These are phyloP conservation scores for Triops cancriformis DNA, from an alignment of 1,140 invertebrate genomes.

Conservation along the genomic window DNA sequence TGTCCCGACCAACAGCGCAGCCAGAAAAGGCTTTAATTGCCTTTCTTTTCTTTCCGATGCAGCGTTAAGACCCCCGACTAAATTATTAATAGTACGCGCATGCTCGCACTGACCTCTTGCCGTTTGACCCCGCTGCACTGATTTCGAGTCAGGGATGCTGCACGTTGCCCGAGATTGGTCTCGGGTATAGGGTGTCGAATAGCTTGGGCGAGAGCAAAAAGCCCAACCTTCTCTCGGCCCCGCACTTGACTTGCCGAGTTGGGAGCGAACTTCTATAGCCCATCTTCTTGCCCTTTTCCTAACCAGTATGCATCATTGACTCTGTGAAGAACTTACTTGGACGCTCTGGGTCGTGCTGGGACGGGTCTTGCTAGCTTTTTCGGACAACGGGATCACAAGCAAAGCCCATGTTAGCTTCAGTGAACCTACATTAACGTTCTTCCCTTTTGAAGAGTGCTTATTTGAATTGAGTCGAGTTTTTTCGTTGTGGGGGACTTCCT, in stretches of 20 bases:
- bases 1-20: not conserved
- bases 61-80: not conserved
- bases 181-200: slow-evolving; percentile 7
- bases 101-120: slow-evolving; percentile 2
- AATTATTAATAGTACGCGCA: slow-evolving; percentile 14
- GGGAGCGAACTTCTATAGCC: not conserved
- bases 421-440: not conserved
- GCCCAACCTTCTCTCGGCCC: not conserved
- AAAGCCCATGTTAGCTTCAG: too few relatives aligned
- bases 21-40: not conserved
- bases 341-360: not conserved
- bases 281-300: not conserved
- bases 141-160: slow-evolving; percentile 8
- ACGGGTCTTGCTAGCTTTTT: too few relatives aligned
- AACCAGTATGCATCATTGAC: slow-evolving; percentile 13
- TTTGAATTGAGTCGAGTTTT: not conserved
- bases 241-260: not conserved
- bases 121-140: slow-evolving; percentile 1
- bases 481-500: not conserved
- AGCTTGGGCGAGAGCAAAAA: not conserved
- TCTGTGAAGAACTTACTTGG: not conserved
- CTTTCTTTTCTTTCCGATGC: not conserved
- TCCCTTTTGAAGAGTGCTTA: not conserved
- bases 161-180: not conserved
- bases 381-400: not conserved